These are phyloP conservation scores for Perognathus longimembris DNA, from an alignment of 2,113 vertebrate genomes.

Conservation along the genomic window DNA sequence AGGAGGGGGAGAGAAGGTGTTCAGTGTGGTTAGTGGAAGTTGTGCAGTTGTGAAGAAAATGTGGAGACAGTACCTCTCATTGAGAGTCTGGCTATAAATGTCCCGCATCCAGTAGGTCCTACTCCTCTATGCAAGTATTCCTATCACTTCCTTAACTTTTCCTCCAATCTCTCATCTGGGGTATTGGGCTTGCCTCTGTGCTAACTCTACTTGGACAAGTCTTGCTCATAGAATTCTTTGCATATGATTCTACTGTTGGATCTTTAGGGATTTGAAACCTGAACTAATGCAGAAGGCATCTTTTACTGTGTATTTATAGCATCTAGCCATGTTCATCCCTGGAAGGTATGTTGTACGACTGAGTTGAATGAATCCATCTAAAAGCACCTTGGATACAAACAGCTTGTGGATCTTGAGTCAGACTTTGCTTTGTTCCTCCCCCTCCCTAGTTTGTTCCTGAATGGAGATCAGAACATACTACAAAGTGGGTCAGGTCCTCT, in stretches of 20 bases:
- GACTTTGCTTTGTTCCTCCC: neutral
- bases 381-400: neutral
- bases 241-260: neutral
- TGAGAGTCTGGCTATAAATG: neutral
- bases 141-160: rapidly evolving
- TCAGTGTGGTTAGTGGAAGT: too few species aligned
- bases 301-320: neutral
- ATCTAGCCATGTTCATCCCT: too few species aligned
- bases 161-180: neutral
- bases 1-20: neutral
- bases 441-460: neutral
- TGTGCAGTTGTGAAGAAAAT: neutral
- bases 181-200: rapidly evolving
- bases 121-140: neutral
- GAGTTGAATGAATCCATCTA: neutral
- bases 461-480: neutral
- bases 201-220: neutral
- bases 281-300: neutral
- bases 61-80: neutral
- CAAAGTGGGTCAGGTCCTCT: neutral
- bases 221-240: rapidly evolving
- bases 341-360: neutral
- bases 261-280: neutral
- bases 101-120: neutral
- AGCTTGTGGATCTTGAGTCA: neutral